These are phyloP conservation scores for Pseudomyrmex gracilis DNA, from an alignment of 1,140 invertebrate species.

Conservation along the genomic window DNA sequence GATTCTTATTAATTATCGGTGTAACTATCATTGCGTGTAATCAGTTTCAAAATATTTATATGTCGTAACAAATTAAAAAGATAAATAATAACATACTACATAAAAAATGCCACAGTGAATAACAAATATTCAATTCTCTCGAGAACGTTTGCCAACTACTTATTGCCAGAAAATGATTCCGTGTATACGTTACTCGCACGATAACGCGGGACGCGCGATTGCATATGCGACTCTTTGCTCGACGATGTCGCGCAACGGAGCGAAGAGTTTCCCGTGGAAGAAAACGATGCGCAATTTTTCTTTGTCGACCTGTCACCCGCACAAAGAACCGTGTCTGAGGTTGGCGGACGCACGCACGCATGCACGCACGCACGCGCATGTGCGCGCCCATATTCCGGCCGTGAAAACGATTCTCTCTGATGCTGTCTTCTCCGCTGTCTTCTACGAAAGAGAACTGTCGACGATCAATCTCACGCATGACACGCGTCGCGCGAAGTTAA, in stretches of 20 bases:
- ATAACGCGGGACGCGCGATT: background rate
- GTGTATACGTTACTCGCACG: background rate
- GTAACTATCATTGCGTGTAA: background rate
- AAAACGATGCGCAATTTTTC: constrained; percentile 64
- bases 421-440: constrained; percentile 32
- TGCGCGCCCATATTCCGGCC: constrained; percentile 43
- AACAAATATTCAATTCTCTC: constrained; percentile 11
- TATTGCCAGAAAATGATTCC: background rate
- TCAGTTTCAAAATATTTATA: background rate
- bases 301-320: constrained; percentile 61
- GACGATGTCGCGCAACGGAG: constrained; percentile 5
- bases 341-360: constrained; percentile 33
- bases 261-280: constrained; percentile 32
- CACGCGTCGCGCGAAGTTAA: constrained; percentile 67
- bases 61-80: too few relatives aligned
- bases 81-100: background rate
- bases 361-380: constrained; percentile 6
- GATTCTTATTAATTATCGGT: background rate
- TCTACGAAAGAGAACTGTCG: constrained; percentile 42
- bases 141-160: background rate
- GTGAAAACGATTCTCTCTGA: constrained; percentile 63
- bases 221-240: background rate
- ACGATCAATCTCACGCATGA: constrained; percentile 74
- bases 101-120: background rate
- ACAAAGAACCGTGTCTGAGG: constrained; percentile 56